Conservation (phyloP, 2,888 invertebrate species). For the Tyria jacobaeae region DNA sequence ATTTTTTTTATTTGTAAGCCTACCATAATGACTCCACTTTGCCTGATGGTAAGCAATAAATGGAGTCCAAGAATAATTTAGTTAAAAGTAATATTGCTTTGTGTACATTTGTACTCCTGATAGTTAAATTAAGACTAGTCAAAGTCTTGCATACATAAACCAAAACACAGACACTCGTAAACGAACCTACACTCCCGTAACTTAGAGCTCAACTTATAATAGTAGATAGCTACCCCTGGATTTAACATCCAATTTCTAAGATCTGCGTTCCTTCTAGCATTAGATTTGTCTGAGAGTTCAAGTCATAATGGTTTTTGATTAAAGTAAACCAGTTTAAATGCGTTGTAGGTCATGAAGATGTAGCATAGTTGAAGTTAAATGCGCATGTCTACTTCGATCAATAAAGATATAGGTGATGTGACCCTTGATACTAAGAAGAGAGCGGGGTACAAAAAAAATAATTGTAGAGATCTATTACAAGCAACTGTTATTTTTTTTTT, state of each 20-base stretch:
- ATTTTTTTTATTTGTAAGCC: too few relatives aligned
- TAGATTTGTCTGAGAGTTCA: background rate
- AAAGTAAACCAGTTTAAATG: slow-evolving; percentile 4
- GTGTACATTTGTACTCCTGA: background rate
- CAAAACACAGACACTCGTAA: background rate
- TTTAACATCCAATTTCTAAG: background rate
- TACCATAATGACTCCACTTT: too few relatives aligned
- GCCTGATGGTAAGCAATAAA: too few relatives aligned
- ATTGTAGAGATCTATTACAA: background rate
- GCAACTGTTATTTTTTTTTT: too few relatives aligned
- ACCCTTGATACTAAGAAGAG: background rate
- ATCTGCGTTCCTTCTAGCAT: background rate
- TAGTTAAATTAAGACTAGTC: slow-evolving; percentile 4
- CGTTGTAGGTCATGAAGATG: background rate
- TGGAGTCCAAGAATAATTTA: background rate
- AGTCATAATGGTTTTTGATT: slow-evolving; percentile 1
- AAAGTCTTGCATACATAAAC: slow-evolving; percentile 1
- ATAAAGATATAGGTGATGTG: background rate
- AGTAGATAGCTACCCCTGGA: slow-evolving; percentile 8
- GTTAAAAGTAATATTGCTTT: background rate
- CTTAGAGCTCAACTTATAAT: slow-evolving; percentile 2
- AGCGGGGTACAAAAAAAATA: background rate
- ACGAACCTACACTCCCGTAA: background rate
- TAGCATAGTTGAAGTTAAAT: background rate
- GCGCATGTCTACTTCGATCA: slow-evolving; percentile 13